A percentile compares a stretch with the other conserved stretches of the same genome.
These are phyloP conservation scores for Stenodera caucasica DNA, from an alignment of 2,888 invertebrate genomes.

Conservation along the genomic window DNA sequence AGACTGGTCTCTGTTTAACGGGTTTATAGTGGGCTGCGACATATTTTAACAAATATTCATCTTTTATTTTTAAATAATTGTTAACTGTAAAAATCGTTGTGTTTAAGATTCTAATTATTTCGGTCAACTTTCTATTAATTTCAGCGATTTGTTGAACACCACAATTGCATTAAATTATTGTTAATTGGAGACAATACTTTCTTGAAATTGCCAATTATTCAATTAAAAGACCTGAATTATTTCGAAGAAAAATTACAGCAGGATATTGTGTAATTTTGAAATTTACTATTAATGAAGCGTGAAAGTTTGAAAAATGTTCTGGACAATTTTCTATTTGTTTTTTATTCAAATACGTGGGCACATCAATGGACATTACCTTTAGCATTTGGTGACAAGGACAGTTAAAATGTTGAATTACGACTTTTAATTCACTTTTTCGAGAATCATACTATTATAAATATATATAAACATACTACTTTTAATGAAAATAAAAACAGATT, in stretches of 20 bases:
- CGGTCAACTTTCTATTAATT: conserved; percentile 2
- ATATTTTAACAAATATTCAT: not conserved
- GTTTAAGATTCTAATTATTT: not conserved
- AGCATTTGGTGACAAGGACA: conserved; percentile 21
- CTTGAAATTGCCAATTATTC: no score
- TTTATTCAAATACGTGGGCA: conserved; percentile 13
- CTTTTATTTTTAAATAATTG: not conserved
- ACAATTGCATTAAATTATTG: not conserved
- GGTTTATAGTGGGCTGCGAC: conserved; percentile 6
- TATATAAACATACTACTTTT: no score
- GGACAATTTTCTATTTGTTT: not conserved
- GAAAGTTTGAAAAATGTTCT: not conserved
- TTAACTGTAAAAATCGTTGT: not conserved
- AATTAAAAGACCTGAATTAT: no score
- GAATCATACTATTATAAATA: no score
- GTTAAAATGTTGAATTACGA: not conserved
- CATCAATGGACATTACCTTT: conserved; percentile 14
- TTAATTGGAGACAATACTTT: no score
- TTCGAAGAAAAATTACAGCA: no score
- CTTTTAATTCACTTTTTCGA: not conserved
- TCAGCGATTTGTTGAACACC: not conserved
- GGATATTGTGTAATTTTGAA: no score
- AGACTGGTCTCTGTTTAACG: conserved; percentile 9
- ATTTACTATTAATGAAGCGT: not conserved
- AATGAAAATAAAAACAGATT: not conserved